Percentiles rank a stretch among this genome's conserved stretches.
Evolutionary conservation across 2,797 vertebrate species (phyloP).

Genomic region (Argentina silus): DNA sequence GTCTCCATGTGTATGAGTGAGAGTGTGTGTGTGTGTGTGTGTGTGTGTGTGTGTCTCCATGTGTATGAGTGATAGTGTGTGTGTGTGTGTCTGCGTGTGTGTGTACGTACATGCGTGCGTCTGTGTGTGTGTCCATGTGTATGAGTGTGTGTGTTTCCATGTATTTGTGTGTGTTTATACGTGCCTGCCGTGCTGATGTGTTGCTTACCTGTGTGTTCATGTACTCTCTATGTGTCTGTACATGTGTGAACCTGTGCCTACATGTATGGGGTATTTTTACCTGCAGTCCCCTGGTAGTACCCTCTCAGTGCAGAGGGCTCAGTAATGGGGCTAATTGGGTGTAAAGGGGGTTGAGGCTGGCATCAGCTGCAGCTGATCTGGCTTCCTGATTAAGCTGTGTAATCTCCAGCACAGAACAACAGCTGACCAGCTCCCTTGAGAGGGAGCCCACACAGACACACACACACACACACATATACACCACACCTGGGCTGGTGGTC

Average conservation of each 20-base stretch:
- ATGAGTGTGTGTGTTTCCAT: not conserved
- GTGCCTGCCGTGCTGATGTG: not conserved
- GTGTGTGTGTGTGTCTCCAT: too few relatives aligned
- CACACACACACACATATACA: slow-evolving; percentile 65
- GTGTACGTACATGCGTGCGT: not conserved
- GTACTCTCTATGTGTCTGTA: slow-evolving; percentile 60
- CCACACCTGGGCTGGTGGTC: slow-evolving; percentile 61
- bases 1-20: too few relatives aligned
- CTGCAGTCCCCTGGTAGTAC: slow-evolving; percentile 82
- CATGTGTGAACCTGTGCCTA: slow-evolving; percentile 83
- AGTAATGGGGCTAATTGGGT: slow-evolving; percentile 97
- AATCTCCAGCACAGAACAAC: slow-evolving; percentile 89
- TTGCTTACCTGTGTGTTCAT: slow-evolving; percentile 1
- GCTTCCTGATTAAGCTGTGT: slow-evolving; percentile 93
- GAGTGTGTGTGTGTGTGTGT: too few relatives aligned
- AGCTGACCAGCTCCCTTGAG: slow-evolving; percentile 87
- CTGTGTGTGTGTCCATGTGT: not conserved
- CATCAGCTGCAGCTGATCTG: slow-evolving; percentile 92
- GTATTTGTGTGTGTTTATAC: not conserved
- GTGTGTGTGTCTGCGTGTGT: too few relatives aligned
- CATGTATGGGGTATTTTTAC: slow-evolving; percentile 86
- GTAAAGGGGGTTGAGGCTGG: slow-evolving; percentile 88
- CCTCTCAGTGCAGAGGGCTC: slow-evolving; percentile 84
- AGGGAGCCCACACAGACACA: slow-evolving; percentile 48
- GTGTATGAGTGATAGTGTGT: too few relatives aligned